Evolutionary conservation across 2,888 invertebrate genomes (phyloP), one percentile per base, ranked within the genome.

Genomic region (Nomada ruficornis): DNA sequence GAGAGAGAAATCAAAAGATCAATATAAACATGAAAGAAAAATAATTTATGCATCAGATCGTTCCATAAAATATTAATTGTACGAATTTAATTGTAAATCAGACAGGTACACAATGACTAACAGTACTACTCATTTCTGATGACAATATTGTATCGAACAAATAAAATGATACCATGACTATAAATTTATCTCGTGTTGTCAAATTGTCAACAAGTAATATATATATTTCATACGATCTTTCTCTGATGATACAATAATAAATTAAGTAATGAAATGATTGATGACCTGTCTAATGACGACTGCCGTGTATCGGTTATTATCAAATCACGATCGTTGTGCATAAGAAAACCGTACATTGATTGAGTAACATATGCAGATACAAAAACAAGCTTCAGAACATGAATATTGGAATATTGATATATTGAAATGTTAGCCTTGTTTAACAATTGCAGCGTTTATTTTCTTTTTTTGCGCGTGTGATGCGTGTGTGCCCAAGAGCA

Each of bases 361-460:
- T 23, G 13, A 57, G 20, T 23, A 55, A 26, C 55, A 47, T 3
- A 15, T 47, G 3, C 13, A 47, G 23, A 20, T 23, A 26, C 11
- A 26, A 57, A 23, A 23, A 57, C 13, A 57, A 26, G 2, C 2
- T 57, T 20, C 13, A 0, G 15, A 47, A 47, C 13, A 47, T 57
- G 10, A 20, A 20, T 20, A 18, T 4, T 29, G 10, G 29, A 13
- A 23, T 18, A 55, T 57, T 36, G 11, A 36, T 26, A 0, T 36
- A 65, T 57, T 18, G 36, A 54, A 50, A n/a, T 52, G n/a, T 60
- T 68, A 67, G 42, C 60, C 44, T 62, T 60, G 50, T 10, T 15
- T 26, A 10, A 4, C 11, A 13, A 63, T 47, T 23, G 29, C 60
- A 10, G 2, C n/a, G 10, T 26, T 7, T 2, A 5, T 26, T 29